Evolutionary conservation across 2,888 invertebrate genomes (phyloP).

Genomic region (Plagodis dolabraria): DNA sequence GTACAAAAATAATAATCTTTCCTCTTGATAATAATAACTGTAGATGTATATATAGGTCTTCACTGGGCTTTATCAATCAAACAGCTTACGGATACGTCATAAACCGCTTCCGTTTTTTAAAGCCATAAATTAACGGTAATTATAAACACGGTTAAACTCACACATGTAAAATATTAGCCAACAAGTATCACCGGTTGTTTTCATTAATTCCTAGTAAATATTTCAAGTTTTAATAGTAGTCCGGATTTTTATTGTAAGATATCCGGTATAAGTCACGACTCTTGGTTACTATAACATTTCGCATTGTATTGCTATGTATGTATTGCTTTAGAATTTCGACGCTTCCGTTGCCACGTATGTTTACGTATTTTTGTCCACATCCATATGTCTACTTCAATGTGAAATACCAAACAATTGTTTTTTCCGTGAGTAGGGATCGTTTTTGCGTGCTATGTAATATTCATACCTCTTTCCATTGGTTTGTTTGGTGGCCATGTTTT

Average conservation of each 20-base stretch:
- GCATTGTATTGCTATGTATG: slow-evolving; percentile 37
- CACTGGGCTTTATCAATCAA: no score
- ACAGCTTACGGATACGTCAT: no score
- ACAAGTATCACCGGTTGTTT: no score
- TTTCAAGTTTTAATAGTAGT: background rate
- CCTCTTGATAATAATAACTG: no score
- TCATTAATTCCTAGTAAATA: no score
- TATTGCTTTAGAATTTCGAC: slow-evolving; percentile 53
- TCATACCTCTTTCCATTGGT: slow-evolving; percentile 20
- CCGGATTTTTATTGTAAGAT: background rate
- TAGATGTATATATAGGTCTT: no score
- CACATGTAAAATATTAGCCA: no score
- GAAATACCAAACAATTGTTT: slow-evolving; percentile 39
- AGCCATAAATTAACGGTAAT: no score
- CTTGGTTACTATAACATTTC: slow-evolving; percentile 11
- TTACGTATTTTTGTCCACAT: slow-evolving; percentile 42
- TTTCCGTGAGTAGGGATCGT: slow-evolving; percentile 38
- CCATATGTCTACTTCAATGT: slow-evolving; percentile 46
- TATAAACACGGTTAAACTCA: no score
- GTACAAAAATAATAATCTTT: no score
- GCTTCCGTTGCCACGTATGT: slow-evolving; percentile 7
- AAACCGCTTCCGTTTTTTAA: no score
- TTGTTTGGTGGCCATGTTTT: slow-evolving; percentile 33
- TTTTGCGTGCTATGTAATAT: slow-evolving; percentile 26
- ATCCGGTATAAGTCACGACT: background rate